phyloP scores from a whole-genome alignment of 2,113 vertebrate species.

The Marmota monax region DNA sequence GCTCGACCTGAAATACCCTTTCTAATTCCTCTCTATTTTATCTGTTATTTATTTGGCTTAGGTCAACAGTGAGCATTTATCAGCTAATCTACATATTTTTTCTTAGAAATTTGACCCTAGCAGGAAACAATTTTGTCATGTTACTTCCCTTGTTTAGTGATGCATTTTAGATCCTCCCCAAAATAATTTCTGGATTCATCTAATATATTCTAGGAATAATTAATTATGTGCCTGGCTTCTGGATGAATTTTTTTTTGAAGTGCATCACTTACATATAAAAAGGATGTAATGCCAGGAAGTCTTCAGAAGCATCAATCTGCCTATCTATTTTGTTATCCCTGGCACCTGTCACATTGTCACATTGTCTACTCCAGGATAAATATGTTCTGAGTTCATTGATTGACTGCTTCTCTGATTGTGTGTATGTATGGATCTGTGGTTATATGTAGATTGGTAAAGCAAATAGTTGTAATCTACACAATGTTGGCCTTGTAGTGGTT shows the following conservation, averaged over 20 bases:
- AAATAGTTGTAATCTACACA: not conserved
- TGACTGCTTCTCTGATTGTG: not conserved
- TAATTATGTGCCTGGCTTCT: not conserved
- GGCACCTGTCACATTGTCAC: not conserved
- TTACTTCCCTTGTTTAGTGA: not conserved
- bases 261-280: not conserved
- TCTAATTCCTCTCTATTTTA: not conserved
- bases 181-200: not conserved
- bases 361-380: not conserved
- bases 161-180: not conserved
- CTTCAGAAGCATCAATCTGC: not conserved
- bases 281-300: not conserved
- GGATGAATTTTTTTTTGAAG: not conserved
- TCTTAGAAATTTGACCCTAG: not conserved
- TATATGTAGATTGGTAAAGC: not conserved
- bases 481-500: not conserved
- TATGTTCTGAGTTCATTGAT: not conserved
- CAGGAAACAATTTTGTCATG: not conserved
- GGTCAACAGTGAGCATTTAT: not conserved
- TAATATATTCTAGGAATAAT: not conserved
- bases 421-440: not conserved
- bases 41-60: accelerated
- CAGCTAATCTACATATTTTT: not conserved
- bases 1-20: not conserved
- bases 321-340: not conserved